A percentile compares a stretch with the other conserved stretches of the same genome.
Evolutionary conservation across 2,888 invertebrate genomes (phyloP).

Genomic region (Abrostola tripartita): DNA sequence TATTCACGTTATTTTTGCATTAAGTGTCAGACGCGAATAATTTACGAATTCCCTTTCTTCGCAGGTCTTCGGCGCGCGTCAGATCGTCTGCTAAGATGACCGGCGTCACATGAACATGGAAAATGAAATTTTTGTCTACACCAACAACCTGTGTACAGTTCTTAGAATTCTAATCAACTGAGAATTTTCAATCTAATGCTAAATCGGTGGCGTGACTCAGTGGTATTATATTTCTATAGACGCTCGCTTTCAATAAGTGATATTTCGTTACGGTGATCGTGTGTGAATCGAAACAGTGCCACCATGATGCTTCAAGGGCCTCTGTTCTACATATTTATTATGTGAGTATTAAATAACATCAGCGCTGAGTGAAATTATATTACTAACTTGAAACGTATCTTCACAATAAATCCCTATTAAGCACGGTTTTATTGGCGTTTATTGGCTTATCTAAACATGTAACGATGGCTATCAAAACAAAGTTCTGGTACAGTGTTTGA

Average conservation of each 20-base stretch:
- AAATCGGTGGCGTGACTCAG: conserved; percentile 68
- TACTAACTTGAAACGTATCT: conserved; percentile 32
- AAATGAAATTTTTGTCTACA: conserved; percentile 49
- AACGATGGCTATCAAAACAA: conserved; percentile 21
- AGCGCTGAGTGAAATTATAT: conserved; percentile 33
- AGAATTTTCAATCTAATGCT: conserved; percentile 61
- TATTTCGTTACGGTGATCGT: conserved; percentile 68
- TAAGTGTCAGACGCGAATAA: conserved; percentile 52
- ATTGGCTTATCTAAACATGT: conserved; percentile 50
- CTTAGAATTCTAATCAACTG: conserved; percentile 63
- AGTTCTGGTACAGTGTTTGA: conserved; percentile 17
- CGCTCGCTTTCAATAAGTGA: conserved; percentile 64
- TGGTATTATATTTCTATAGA: conserved; percentile 54
- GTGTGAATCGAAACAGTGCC: conserved; percentile 63
- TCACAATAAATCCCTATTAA: conserved; percentile 37
- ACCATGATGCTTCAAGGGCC: conserved; percentile 71
- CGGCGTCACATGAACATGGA: conserved; percentile 69
- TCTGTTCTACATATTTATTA: conserved; percentile 72
- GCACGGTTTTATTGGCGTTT: conserved; percentile 51
- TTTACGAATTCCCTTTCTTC: conserved; percentile 60
- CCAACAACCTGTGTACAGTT: conserved; percentile 50
- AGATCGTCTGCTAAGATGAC: conserved; percentile 63
- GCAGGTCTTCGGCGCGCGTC: conserved; percentile 64
- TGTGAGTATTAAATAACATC: conserved; percentile 74
- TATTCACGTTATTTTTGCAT: conserved; percentile 61